Evolutionary conservation across 2,888 invertebrate genomes (phyloP).

Genomic region (Spatulosminthurus flaviceps): DNA sequence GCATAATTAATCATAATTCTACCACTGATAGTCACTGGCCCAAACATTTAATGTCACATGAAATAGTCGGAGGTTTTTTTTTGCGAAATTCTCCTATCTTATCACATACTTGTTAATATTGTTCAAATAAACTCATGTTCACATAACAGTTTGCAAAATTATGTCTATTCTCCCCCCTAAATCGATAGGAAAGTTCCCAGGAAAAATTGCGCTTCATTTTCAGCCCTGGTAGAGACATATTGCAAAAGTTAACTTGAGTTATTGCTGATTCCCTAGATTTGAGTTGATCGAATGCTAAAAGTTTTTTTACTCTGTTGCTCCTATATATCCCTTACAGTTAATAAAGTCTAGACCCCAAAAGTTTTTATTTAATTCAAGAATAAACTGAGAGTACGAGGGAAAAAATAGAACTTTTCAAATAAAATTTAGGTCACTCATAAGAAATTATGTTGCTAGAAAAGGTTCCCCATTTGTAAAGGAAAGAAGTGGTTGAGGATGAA

Average conservation of each 20-base stretch:
- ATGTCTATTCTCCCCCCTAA: neutral
- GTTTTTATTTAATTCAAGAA: too few relatives aligned
- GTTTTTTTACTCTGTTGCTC: too few relatives aligned
- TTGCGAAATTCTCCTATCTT: neutral
- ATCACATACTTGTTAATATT: neutral
- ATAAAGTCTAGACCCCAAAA: neutral
- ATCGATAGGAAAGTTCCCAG: too few relatives aligned
- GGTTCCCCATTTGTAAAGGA: neutral
- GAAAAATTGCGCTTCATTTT: too few relatives aligned
- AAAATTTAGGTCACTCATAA: slow-evolving; percentile 29
- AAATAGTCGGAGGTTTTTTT: neutral
- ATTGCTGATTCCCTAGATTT: too few relatives aligned
- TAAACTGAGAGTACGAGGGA: neutral
- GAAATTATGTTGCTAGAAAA: slow-evolving; percentile 22
- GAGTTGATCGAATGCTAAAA: neutral
- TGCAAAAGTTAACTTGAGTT: too few relatives aligned
- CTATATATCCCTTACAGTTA: neutral
- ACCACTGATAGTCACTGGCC: too few relatives aligned
- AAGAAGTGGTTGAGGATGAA: neutral
- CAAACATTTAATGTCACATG: too few relatives aligned
- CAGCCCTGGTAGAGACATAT: too few relatives aligned
- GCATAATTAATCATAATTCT: too few relatives aligned
- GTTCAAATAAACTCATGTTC: neutral
- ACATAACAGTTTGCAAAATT: neutral
- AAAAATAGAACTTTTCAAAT: neutral